Evolutionary conservation across 2,113 vertebrate genomes (phyloP), one percentile per base, ranked within the genome.

Genomic region (Ceyx melanurus): DNA sequence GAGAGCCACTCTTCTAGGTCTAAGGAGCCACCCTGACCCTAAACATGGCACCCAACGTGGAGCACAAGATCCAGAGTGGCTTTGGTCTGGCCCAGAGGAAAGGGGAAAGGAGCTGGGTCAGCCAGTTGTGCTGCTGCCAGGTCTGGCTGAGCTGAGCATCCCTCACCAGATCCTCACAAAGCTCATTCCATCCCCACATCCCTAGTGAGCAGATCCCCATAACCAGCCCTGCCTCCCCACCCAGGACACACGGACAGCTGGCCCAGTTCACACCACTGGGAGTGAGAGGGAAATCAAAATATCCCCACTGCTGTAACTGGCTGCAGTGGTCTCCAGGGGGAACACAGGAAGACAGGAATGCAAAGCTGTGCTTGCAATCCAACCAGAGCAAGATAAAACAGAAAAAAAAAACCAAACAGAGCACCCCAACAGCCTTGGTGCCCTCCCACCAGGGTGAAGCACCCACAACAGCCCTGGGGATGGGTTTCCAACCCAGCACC

Each of bases 401-500:
- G 21, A 42, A 71, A 71, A 2, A 3, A 22, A 50, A 50, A 37
- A 37, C 23, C 9, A 15, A 1, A 0, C 46, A 37, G 23, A 82
- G 67, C 50, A 40, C 40, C 66, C 42, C 10, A 31, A 53, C 4
- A 6, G 13, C 22, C 50, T 48, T 48, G 1, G 13, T 54, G 56
- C 68, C 54, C 20, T 2, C 45, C 37, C 43, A 11, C 18, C 26
- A 10, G 8, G 35, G 21, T 3, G 0, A 6, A 50, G 50, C 40
- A 5, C 25, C 2, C 11, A 37, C 53, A 33, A 4, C 4, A 0
- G 20, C 40, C 70, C 75, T 10, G 13, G 16, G 22, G 33, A 15
- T 2, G 43, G 4, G 20, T 14, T 66, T 31, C 61, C 28, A 58
- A 11, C 11, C 19, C 15, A 2, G 46, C 20, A 22, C 14, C 29